Conservation (phyloP, 2,888 invertebrate species). For the Reticulitermes lucifugus region DNA sequence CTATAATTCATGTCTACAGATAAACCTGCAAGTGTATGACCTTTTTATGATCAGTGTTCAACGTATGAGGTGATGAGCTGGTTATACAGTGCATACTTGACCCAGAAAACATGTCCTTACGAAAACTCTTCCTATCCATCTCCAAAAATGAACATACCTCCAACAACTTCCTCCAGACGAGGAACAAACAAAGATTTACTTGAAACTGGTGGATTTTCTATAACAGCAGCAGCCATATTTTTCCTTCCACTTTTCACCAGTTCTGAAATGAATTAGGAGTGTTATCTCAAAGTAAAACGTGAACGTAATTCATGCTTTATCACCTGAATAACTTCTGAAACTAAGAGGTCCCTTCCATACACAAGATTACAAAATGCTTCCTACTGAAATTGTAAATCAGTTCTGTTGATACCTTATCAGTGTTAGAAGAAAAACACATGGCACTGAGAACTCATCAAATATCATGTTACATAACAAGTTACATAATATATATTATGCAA, state of each 20-base stretch:
- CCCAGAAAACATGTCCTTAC: background rate
- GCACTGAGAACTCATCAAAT: background rate
- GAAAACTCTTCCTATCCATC: background rate
- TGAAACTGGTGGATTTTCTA: conserved; percentile 58
- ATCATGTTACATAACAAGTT: too few species aligned
- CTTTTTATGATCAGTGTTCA: too few species aligned
- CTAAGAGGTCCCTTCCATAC: background rate
- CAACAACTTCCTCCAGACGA: conserved; percentile 73
- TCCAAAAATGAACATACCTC: conserved; percentile 64
- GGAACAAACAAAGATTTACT: conserved; percentile 73
- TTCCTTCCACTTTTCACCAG: background rate
- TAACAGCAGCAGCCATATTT: conserved; percentile 36
- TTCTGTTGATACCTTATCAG: background rate
- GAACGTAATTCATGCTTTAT: too few species aligned
- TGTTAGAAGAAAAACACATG: background rate
- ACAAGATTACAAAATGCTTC: background rate
- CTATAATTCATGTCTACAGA: too few species aligned
- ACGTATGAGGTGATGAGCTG: background rate
- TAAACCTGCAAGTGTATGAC: too few species aligned
- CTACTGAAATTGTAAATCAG: background rate
- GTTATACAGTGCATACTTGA: too few species aligned
- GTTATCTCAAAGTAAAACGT: background rate
- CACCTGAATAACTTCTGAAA: too few species aligned
- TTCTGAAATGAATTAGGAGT: background rate
- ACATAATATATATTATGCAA: too few species aligned